phyloP scores from a whole-genome alignment of 2,888 invertebrate genomes.

The Conistra vaccinii region DNA sequence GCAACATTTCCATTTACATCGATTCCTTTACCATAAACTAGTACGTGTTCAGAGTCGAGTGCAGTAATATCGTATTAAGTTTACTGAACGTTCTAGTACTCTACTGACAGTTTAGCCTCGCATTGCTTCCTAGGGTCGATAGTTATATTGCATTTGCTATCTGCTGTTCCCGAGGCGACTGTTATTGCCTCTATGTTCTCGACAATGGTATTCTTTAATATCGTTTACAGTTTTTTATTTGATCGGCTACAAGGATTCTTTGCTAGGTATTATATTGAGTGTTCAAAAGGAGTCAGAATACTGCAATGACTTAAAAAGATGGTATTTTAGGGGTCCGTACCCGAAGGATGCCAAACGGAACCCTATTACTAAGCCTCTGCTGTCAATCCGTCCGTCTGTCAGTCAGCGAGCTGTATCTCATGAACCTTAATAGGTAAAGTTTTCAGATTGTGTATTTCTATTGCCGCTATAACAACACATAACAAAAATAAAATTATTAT shows the following conservation, averaged over 20 bases:
- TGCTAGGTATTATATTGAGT: not conserved
- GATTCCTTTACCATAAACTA: constrained; percentile 8
- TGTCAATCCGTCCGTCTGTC: no score
- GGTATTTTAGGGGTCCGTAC: no score
- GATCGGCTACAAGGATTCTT: constrained; percentile 15
- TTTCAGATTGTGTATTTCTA: no score
- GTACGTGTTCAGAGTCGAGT: constrained; percentile 6
- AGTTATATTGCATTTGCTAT: constrained; percentile 53
- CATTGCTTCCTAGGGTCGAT: constrained; percentile 24
- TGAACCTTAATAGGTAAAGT: no score
- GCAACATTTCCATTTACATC: constrained; percentile 2
- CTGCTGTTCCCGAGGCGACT: constrained; percentile 23
- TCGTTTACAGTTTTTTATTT: constrained; percentile 21
- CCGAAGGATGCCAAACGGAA: no score
- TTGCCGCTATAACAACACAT: no score
- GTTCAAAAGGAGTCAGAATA: not conserved
- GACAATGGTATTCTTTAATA: constrained; percentile 34
- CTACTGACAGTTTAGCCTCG: constrained; percentile 27
- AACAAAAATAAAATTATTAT: no score
- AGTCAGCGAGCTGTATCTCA: no score
- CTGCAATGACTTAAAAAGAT: not conserved
- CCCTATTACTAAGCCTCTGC: no score
- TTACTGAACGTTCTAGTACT: constrained; percentile 17
- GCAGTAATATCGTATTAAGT: constrained; percentile 36
- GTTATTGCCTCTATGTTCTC: constrained; percentile 43